A percentile compares a stretch with the other conserved stretches of the same genome.
phyloP scores from a whole-genome alignment of 1,140 invertebrate genomes.

The Cyclargus thomasi region DNA sequence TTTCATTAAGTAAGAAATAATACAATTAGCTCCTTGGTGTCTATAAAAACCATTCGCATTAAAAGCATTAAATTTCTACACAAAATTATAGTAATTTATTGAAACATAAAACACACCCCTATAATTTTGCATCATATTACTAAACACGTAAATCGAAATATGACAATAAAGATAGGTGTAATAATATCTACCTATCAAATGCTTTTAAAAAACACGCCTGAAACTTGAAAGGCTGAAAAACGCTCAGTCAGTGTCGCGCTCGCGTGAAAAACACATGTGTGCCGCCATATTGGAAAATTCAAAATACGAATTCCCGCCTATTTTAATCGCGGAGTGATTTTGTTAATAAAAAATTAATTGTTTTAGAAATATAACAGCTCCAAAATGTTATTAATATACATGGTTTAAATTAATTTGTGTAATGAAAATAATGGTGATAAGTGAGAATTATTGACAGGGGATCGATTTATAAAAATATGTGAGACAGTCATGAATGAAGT shows the following conservation, averaged over 20 bases:
- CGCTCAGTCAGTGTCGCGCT: slow-evolving; percentile 47
- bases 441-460: too few relatives aligned
- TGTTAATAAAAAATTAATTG: too few relatives aligned
- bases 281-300: slow-evolving; percentile 32
- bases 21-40: too few relatives aligned
- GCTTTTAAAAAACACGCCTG: slow-evolving; percentile 14
- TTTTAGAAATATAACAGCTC: too few relatives aligned
- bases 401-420: not conserved
- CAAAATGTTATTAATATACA: not conserved
- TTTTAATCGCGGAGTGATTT: slow-evolving; percentile 18
- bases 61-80: not conserved
- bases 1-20: too few relatives aligned
- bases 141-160: not conserved
- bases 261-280: slow-evolving; percentile 40
- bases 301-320: slow-evolving; percentile 43
- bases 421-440: not conserved
- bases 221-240: slow-evolving; percentile 27
- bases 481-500: too few relatives aligned
- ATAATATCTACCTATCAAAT: not conserved
- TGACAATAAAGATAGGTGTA: not conserved
- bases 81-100: not conserved
- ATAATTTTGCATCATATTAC: not conserved
- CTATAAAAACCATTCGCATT: not conserved
- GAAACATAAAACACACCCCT: not conserved
- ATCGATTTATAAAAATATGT: too few relatives aligned